phyloP scores from a whole-genome alignment of 2,888 invertebrate species.

The Rambutsinella grinnellia region DNA sequence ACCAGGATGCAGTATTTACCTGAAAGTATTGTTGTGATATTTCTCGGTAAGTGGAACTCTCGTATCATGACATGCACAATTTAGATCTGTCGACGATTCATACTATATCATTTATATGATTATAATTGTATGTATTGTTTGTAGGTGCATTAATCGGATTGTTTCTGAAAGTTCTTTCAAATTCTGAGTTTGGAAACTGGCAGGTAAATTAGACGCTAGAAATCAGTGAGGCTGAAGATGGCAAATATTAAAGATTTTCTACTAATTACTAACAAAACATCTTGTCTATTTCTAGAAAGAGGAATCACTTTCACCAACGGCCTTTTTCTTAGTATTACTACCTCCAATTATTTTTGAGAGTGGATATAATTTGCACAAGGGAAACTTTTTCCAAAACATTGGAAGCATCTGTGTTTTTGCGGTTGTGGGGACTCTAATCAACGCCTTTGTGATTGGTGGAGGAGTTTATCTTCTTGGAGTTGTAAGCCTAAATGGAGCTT shows the following conservation, averaged over 20 bases:
- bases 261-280: background rate
- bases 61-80: too few relatives aligned
- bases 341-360: constrained; percentile 99
- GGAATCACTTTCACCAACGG: constrained; percentile 98
- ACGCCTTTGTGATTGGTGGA: constrained; percentile 96
- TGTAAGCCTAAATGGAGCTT: too few relatives aligned
- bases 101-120: background rate
- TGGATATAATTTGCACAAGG: constrained; percentile 97
- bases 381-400: constrained; percentile 88
- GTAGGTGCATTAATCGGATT: constrained; percentile 91
- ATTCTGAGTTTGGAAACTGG: constrained; percentile 93
- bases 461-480: constrained; percentile 95
- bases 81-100: too few relatives aligned
- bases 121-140: constrained; percentile 36
- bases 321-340: constrained; percentile 94
- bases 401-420: constrained; percentile 99
- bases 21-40: constrained; percentile 97
- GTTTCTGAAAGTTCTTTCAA: constrained; percentile 89
- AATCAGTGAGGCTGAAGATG: constrained; percentile 5
- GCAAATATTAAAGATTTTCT: background rate
- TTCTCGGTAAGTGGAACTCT: constrained; percentile 75
- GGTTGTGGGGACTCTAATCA: constrained; percentile 96
- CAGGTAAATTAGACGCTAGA: constrained; percentile 69
- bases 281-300: constrained; percentile 77
- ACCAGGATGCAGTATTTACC: constrained; percentile 97